Percentiles rank a stretch among this genome's conserved stretches.
Evolutionary conservation across 64 coral and sea anemone species (phyloP).

Genomic region (Actinia tenebrosa): DNA sequence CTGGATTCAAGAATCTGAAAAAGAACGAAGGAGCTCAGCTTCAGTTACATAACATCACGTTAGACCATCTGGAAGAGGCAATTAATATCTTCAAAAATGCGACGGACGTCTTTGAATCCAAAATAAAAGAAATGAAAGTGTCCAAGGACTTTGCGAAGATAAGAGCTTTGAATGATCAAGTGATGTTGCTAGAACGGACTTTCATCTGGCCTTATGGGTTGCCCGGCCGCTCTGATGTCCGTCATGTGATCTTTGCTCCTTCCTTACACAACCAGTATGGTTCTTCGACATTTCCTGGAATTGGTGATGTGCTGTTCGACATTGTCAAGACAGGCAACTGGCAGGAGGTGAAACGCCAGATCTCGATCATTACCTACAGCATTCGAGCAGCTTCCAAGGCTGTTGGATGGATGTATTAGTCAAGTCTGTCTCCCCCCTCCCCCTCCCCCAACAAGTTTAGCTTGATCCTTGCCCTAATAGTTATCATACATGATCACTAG

Average conservation of each 20-base stretch:
- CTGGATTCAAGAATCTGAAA: constrained; percentile 25
- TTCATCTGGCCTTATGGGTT: constrained; percentile 76
- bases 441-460: neutral
- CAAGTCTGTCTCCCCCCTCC: neutral
- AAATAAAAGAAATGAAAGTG: constrained; percentile 2
- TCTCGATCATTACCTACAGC: constrained; percentile 57
- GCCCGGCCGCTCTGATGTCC: constrained; percentile 46
- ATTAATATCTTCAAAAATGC: constrained; percentile 38
- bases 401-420: constrained; percentile 31
- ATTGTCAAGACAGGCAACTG: constrained; percentile 73
- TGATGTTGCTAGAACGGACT: constrained; percentile 70
- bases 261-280: constrained; percentile 69
- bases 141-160: constrained; percentile 49
- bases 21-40: constrained; percentile 43
- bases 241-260: constrained; percentile 76
- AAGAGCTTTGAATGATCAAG: constrained; percentile 73
- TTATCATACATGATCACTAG: no score
- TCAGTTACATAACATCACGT: constrained; percentile 51
- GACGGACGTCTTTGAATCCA: constrained; percentile 48
- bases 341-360: constrained; percentile 61
- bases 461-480: no score
- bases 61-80: constrained; percentile 42
- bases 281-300: constrained; percentile 69
- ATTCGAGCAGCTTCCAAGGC: constrained; percentile 45
- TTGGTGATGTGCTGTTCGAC: constrained; percentile 69